Evolutionary conservation across 2,888 invertebrate species (phyloP).

Genomic region (Agrochola circellaris): DNA sequence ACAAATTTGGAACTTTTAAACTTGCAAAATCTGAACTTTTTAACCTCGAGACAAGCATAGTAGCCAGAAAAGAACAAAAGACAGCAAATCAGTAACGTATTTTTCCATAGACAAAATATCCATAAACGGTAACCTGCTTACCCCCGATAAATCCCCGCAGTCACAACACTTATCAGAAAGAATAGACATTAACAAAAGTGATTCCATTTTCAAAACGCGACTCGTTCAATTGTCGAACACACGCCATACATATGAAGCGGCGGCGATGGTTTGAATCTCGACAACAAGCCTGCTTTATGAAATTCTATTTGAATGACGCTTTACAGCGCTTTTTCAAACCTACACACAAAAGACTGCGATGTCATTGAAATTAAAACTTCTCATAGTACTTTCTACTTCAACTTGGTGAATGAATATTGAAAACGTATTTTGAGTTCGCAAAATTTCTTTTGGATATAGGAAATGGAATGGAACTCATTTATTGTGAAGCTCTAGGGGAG

Average conservation of each 20-base stretch:
- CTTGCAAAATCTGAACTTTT: background rate
- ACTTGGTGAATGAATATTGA: slow-evolving; percentile 54
- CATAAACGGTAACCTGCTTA: background rate
- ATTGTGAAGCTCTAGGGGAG: slow-evolving; percentile 38
- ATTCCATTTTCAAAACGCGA: slow-evolving; percentile 48
- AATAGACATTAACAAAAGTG: slow-evolving; percentile 25
- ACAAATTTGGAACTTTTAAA: background rate
- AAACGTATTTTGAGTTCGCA: slow-evolving; percentile 65
- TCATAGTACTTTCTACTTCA: slow-evolving; percentile 20
- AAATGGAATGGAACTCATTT: slow-evolving; percentile 53
- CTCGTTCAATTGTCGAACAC: slow-evolving; percentile 47
- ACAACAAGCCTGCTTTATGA: slow-evolving; percentile 57
- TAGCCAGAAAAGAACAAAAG: background rate
- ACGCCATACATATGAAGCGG: slow-evolving; percentile 46
- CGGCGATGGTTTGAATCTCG: slow-evolving; percentile 38
- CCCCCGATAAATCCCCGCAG: slow-evolving; percentile 3
- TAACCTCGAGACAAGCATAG: background rate
- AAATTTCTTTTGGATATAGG: slow-evolving; percentile 62
- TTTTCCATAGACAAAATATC: background rate
- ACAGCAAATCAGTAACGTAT: background rate
- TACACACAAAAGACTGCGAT: slow-evolving; percentile 42
- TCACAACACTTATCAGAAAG: slow-evolving; percentile 2
- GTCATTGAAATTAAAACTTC: slow-evolving; percentile 57
- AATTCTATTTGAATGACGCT: slow-evolving; percentile 54
- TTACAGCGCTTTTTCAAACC: slow-evolving; percentile 47